Evolutionary conservation across 2,113 vertebrate genomes (phyloP).

Genomic region (Geothlypis trichas): DNA sequence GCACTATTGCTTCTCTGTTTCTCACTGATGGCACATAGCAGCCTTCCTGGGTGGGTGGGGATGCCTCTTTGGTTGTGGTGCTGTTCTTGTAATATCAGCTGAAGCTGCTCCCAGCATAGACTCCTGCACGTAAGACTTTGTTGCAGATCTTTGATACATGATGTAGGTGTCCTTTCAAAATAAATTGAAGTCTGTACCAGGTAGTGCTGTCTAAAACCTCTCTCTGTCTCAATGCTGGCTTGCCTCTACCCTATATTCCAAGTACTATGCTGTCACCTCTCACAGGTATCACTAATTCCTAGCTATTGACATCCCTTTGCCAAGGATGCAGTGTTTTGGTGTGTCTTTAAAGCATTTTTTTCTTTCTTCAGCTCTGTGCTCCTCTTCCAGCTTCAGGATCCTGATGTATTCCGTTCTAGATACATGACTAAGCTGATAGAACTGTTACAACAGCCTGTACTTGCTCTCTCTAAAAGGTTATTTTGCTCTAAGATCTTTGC

Average conservation of each 20-base stretch:
- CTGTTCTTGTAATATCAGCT: background rate
- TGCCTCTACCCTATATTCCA: background rate
- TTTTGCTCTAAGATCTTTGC: slow-evolving; percentile 14
- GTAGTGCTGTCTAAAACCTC: background rate
- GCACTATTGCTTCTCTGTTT: background rate
- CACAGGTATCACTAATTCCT: background rate
- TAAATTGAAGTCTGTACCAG: background rate
- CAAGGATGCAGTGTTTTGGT: background rate
- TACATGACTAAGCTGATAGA: background rate
- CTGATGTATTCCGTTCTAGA: background rate
- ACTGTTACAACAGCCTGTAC: background rate
- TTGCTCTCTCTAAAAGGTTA: background rate
- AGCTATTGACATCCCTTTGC: background rate
- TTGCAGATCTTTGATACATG: background rate
- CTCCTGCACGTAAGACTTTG: background rate
- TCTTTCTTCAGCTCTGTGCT: background rate
- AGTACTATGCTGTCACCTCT: background rate
- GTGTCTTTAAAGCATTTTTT: background rate
- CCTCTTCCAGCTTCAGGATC: background rate
- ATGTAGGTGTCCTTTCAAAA: background rate
- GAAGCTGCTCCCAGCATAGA: background rate
- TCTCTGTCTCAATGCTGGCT: background rate
- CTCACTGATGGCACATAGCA: background rate
- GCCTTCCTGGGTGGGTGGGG: background rate
- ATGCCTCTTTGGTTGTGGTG: background rate